Conservation (phyloP, 2,888 invertebrate species). For the Acronicta psi region DNA sequence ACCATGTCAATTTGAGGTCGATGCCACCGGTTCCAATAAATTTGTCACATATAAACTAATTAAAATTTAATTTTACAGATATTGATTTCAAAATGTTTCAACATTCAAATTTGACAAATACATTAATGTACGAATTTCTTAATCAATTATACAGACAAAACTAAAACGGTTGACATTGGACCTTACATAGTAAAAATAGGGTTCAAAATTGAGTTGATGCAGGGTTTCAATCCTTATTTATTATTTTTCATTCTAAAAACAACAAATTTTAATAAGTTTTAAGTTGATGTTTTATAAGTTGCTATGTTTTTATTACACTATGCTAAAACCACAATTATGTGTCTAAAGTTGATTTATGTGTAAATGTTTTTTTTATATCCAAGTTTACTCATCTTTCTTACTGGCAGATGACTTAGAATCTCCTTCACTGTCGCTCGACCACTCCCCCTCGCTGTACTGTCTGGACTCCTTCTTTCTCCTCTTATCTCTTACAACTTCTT, state of each 20-base stretch:
- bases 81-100: too few relatives aligned
- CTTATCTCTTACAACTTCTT: constrained; percentile 58
- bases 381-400: constrained; percentile 43
- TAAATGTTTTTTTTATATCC: neutral
- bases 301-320: constrained; percentile 4
- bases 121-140: neutral
- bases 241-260: too few relatives aligned
- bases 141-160: neutral
- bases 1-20: too few relatives aligned
- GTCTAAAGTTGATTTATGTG: neutral
- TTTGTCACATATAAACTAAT: too few relatives aligned
- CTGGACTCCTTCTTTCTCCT: constrained; percentile 71
- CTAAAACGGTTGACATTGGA: neutral
- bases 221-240: too few relatives aligned
- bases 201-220: too few relatives aligned
- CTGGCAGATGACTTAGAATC: constrained; percentile 68
- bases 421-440: constrained; percentile 81
- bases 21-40: too few relatives aligned
- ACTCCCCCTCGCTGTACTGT: constrained; percentile 84
- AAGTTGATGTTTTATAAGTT: neutral
- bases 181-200: neutral
- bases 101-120: too few relatives aligned
- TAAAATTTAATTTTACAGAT: too few relatives aligned
- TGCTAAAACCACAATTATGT: neutral
- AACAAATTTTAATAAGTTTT: neutral